Evolutionary conservation across 2,113 vertebrate genomes (phyloP).

Genomic region (Apus apus): DNA sequence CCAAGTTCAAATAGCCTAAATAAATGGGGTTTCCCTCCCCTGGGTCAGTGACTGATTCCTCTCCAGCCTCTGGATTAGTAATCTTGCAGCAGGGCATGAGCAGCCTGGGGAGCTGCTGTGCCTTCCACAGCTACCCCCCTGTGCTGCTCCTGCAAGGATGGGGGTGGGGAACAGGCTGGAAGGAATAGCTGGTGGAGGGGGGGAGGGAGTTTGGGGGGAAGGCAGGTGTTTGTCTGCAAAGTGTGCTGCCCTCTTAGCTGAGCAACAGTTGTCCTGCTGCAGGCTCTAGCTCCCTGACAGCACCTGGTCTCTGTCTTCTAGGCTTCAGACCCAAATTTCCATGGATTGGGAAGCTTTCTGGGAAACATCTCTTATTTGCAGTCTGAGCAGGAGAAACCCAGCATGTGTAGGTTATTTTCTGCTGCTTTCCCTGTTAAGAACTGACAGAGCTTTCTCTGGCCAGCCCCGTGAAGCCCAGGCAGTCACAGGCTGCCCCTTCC

Average conservation of each 20-base stretch:
- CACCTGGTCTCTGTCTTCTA: not conserved
- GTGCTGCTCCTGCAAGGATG: too few species aligned
- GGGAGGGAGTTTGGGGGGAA: not conserved
- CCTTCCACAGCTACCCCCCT: not conserved
- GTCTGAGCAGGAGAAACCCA: not conserved
- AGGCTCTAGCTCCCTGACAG: not conserved
- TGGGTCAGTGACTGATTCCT: constrained; percentile 52
- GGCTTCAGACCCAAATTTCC: not conserved
- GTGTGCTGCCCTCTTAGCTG: not conserved
- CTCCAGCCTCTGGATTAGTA: not conserved
- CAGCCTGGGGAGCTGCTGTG: not conserved
- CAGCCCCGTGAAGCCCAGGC: fast-evolving
- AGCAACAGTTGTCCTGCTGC: not conserved
- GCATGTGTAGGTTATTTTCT: not conserved
- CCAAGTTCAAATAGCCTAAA: constrained; percentile 38
- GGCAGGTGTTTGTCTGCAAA: not conserved
- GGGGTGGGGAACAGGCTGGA: not conserved
- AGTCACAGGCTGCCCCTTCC: not conserved
- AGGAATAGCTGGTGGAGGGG: not conserved
- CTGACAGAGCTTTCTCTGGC: not conserved
- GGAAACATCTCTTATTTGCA: not conserved
- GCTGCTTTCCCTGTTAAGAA: not conserved
- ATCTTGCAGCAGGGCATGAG: not conserved
- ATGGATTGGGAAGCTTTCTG: not conserved
- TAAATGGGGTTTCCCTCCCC: constrained; percentile 57